Evolutionary conservation across 2,797 vertebrate species (phyloP), one percentile per base, ranked within the genome.

Genomic region (Sebastes minor): DNA sequence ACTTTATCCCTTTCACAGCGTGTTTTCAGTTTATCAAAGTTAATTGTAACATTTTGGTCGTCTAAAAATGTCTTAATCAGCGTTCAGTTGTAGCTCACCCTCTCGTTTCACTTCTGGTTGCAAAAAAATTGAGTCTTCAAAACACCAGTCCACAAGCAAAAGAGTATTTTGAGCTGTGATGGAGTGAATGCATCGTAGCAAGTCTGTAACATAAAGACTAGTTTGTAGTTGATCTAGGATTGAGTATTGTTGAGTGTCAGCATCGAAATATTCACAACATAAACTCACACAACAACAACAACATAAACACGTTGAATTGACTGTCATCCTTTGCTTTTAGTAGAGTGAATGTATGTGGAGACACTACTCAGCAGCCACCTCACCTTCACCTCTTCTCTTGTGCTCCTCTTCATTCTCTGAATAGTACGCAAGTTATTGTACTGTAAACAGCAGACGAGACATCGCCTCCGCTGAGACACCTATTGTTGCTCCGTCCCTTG

Each of bases 401-500:
- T 64, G 20, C 16, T 23, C 4, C 57, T 64, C 60, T 52, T 65
- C 25, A 23, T 22, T 16, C 49, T 32, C 67, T 80, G 35, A 67
- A 67, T 72, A 52, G 3, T 22, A 14, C 35, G 1, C 5, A 0
- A 60, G 52, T 18, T 52, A 66, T 62, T 82, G n/a, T 69, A 8
- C 33, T 46, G 57, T 52, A 80, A 77, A 53, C 76, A n/a, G 42
- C 52, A 64, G 60, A 25, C 2, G 13, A 74, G 55, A 27, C 74
- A 30, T 11, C 1, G 7, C 57, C 71, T 75, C 82, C 12, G 2
- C 35, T 28, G 73, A 77, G 76, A 72, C 27, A 11, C 28, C 30
- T n/a, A 11, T 42, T 64, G 35, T 82, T 46, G 12, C 60, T 42
- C 6, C 0, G n/a, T 79, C 71, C 60, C 56, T 70, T 60, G 60